phyloP scores from a whole-genome alignment of 2,113 vertebrate genomes.

The Epinephelus lanceolatus region DNA sequence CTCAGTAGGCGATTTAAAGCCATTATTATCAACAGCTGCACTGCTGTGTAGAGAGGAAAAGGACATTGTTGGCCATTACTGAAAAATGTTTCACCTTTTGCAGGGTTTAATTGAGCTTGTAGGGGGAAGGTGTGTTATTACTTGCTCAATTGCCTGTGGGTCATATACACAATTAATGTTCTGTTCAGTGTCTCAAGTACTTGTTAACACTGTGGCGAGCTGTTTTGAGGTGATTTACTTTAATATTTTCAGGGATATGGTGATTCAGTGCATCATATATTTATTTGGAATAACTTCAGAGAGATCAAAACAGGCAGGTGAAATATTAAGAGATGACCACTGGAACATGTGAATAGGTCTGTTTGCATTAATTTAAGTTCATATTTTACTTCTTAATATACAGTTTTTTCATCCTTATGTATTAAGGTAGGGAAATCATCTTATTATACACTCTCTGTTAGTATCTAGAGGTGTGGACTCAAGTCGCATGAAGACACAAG shows the following conservation, averaged over 20 bases:
- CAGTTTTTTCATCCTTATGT: background rate
- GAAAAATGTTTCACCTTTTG: conserved; percentile 40
- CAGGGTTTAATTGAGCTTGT: conserved; percentile 67
- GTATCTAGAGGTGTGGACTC: too few relatives aligned
- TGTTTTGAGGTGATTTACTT: conserved; percentile 8
- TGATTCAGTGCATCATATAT: background rate
- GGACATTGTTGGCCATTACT: conserved; percentile 40
- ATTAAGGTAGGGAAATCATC: background rate
- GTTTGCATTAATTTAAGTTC: background rate
- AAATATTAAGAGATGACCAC: conserved; percentile 1
- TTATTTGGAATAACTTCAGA: background rate
- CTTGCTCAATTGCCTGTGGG: conserved; percentile 57
- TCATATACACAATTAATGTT: conserved; percentile 57
- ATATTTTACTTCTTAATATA: background rate
- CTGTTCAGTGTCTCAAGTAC: conserved; percentile 27
- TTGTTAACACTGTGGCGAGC: conserved; percentile 6
- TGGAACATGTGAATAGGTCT: background rate
- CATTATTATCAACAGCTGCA: conserved; percentile 31
- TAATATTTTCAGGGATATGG: background rate
- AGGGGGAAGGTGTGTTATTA: conserved; percentile 63
- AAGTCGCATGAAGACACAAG: too few relatives aligned
- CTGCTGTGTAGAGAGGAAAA: background rate
- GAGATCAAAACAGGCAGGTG: background rate
- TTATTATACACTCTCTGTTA: background rate
- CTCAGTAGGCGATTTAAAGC: background rate